Base-by-base conservation (phyloP, 2,888 invertebrate species). In the Melanostoma mellinum region DNA sequence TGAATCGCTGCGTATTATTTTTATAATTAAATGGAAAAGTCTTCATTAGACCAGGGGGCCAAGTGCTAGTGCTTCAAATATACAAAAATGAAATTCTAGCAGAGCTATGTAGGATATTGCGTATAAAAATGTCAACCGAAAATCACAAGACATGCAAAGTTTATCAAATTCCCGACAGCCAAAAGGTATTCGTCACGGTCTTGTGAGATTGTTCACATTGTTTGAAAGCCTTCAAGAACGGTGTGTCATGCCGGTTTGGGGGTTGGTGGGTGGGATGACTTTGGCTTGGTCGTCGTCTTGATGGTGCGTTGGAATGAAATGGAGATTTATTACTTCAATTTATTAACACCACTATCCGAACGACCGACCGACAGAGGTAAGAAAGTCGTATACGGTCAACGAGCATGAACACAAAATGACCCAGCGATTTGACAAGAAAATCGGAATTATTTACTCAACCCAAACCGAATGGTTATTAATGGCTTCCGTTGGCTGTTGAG, bases 331-430 rank as follows among this genome's bases (percentile, higher is more conserved):
- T 61, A 53, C 44, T 42, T 32, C 42, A 44, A 33, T 55, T 50
- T 52, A n/a, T 40, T 8, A 33, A 9, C 53, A 53, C 65, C 52
- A 50, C 33, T 33, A 53, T 30, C 38, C 8, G 38, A 35, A 61
- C 48, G 10, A 48, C 35, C 36, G 38, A 20, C 33, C 9, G 36
- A 38, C 44, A 6, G 44, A 53, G 52, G 75, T 44, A 40, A 53
- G 52, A 30, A 38, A 58, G 60, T 75, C 60, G 58, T 60, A 68
- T 68, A 75, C 44, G 44, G 67, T 67, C 74, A 56, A 58, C 58
- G 44, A 44, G 42, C 35, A 4, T 10, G 10, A 60, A 50, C 6
- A 20, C 20, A 38, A 60, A 71, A 52, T 71, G 69, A 48, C 58
- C 58, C 58, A 71, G 71, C 58, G 32, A 71, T 50, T 60, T 60